Evolutionary conservation across 2,113 vertebrate genomes (phyloP).

Genomic region (Indicator maculatus): DNA sequence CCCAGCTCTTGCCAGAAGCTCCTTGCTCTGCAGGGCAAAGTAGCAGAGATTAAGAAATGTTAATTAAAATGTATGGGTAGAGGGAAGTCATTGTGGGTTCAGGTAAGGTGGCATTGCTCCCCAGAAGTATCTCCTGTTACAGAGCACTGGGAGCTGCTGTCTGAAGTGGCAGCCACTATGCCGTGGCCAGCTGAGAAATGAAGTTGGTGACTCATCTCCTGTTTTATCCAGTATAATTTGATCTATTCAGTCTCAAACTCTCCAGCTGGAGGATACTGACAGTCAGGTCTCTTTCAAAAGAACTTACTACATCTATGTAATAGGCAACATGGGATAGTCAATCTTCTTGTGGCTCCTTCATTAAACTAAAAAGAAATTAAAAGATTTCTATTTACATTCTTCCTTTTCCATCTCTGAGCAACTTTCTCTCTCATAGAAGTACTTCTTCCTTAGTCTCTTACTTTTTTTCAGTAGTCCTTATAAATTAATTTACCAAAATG

Average conservation of each 20-base stretch:
- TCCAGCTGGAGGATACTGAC: neutral
- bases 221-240: neutral
- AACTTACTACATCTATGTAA: accelerated
- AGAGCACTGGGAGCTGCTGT: neutral
- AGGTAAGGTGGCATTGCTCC: neutral
- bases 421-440: neutral
- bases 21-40: neutral
- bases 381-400: neutral
- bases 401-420: neutral
- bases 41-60: neutral
- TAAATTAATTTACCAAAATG: neutral
- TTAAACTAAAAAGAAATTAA: too few relatives aligned
- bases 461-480: neutral
- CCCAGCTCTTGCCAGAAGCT: neutral
- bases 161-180: neutral
- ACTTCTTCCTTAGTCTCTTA: neutral
- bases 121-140: neutral
- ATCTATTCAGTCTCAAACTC: neutral
- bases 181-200: neutral
- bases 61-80: neutral
- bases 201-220: neutral
- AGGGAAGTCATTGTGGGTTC: neutral
- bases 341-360: neutral
- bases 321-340: accelerated
- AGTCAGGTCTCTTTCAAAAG: neutral